phyloP scores from a whole-genome alignment of 30 jellyfish, hydroid and myxozoan species.

The Aurelia aurita region DNA sequence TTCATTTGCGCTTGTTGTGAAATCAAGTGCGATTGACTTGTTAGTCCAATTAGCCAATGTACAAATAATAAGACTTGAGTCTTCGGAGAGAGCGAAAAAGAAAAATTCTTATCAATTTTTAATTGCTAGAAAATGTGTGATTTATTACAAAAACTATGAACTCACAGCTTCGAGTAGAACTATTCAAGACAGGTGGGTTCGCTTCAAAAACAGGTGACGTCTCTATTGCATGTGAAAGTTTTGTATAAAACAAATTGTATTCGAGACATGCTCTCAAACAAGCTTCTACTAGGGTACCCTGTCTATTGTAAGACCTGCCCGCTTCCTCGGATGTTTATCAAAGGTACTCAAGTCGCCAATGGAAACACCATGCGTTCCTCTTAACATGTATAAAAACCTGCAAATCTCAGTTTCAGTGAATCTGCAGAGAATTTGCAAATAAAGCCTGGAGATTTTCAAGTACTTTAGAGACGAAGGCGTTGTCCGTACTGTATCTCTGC shows the following conservation, averaged over 20 bases:
- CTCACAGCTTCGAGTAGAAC: constrained; percentile 63
- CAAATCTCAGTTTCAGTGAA: too few species aligned
- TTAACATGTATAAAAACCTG: too few species aligned
- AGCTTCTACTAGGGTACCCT: background rate
- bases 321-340: too few species aligned
- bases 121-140: constrained; percentile 75
- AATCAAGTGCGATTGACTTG: constrained; percentile 25
- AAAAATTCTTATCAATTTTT: constrained; percentile 66
- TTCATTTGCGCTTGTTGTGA: constrained; percentile 15
- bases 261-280: constrained; percentile 39
- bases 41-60: constrained; percentile 48
- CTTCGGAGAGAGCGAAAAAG: constrained; percentile 28
- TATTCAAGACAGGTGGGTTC: constrained; percentile 65
- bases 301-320: too few species aligned
- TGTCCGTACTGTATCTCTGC: too few species aligned
- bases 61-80: constrained; percentile 31
- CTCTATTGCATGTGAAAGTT: constrained; percentile 38
- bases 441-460: too few species aligned
- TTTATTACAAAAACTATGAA: constrained; percentile 52
- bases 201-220: constrained; percentile 49
- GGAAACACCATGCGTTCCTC: too few species aligned
- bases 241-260: constrained; percentile 35
- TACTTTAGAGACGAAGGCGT: too few species aligned
- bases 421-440: too few species aligned
- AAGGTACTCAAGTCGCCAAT: too few species aligned